Evolutionary conservation across 1,140 invertebrate genomes (phyloP), one percentile per base, ranked within the genome.

Genomic region (Neoseiulus cucumeris): DNA sequence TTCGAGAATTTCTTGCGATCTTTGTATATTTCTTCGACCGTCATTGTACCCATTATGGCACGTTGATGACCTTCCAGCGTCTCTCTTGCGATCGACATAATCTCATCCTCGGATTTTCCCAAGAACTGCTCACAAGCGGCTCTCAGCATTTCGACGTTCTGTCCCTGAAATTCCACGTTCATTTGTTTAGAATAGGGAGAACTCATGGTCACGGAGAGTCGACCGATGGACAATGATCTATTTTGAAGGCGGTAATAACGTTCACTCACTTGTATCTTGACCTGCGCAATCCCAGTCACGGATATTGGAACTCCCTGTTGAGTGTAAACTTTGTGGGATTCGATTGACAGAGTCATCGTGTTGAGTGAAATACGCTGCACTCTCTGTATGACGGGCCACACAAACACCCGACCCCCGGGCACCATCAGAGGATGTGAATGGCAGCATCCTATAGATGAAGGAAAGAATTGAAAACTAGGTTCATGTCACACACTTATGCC

Each of bases 21-120:
- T 76, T 96, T 96, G 77, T 97, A 98, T 74, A 98, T 97, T 80
- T 97, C 93, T 83, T 96, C 92, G 12, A 98, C 92, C 41, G 91
- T 95, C 92, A 97, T 97, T 68, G 89, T 91, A 7, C 93, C 93
- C 92, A 98, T 98, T 66, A 97, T 97, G 67, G 92, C 92, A 70
- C 93, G 79, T 78, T 98, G 93, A 76, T 98, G 93, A 68, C 93
- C 93, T 78, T 98, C 93, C 22, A 98, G 77, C 45, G 93, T 98
- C 42, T 95, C 91, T 55, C 94, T 79, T 28, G 92, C 92, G 74
- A 97, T 91, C 71, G 89, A 84, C 71, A 87, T 87, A 68, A 97
- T 93, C 75, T 95, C 89, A 7, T 81, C 72, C 74, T 94, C 89
- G 0, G 80, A 77, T 80, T 96, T 96, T 25, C 91, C 91, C 29